Evolutionary conservation across 2,888 invertebrate genomes (phyloP).

Genomic region (Aricia artaxerxes): DNA sequence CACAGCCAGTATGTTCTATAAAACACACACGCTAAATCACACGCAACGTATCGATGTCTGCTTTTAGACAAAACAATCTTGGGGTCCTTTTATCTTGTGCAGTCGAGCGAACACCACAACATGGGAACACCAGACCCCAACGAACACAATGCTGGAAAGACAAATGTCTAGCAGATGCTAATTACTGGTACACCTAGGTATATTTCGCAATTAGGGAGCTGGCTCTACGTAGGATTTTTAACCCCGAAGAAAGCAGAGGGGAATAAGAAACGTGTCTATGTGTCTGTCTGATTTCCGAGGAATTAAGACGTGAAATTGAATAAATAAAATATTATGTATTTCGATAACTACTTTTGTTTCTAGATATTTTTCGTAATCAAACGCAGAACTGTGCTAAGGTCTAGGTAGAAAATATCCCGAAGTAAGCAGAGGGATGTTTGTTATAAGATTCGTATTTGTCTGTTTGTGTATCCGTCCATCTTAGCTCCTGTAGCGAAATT

Average conservation of each 20-base stretch:
- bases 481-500: neutral
- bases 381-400: neutral
- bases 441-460: neutral
- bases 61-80: conserved; percentile 26
- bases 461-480: neutral
- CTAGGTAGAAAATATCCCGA: neutral
- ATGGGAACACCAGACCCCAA: conserved; percentile 23
- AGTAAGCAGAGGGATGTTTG: neutral
- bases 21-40: neutral
- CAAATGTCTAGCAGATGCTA: conserved; percentile 20
- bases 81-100: conserved; percentile 27
- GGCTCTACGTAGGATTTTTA: no score
- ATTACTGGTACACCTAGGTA: neutral
- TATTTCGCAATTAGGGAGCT: neutral
- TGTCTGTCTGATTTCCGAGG: no score
- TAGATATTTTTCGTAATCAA: neutral
- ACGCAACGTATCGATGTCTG: conserved; percentile 2
- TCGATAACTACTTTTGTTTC: no score
- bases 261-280: neutral
- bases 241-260: neutral
- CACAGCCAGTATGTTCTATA: no score
- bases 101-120: conserved; percentile 28
- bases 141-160: neutral
- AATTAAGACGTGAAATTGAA: no score
- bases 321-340: no score